Evolutionary conservation across 2,113 vertebrate species (phyloP), one percentile per base, ranked within the genome.

Genomic region (Malurus alboscapulatus): DNA sequence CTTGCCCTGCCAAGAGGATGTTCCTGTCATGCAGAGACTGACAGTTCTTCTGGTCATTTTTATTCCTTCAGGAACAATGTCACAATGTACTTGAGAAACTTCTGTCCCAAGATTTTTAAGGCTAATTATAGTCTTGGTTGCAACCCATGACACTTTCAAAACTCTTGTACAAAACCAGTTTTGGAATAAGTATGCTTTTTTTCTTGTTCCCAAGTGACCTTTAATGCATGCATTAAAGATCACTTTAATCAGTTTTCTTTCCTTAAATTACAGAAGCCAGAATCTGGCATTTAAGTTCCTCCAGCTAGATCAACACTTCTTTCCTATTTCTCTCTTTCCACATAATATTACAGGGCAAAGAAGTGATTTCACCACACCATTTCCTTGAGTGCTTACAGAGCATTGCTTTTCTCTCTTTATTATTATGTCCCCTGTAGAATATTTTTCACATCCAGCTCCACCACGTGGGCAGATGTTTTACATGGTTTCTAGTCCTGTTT

Each of bases 51-150:
- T 61, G 44, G 55, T 9, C 50, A 10, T 36, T 78, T 83, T 59
- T 36, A 59, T 47, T 92, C 66, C 45, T 87, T 77, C 42, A 53
- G 71, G 86, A 91, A 87, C 51, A 44, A 80, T 65, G 66, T 84
- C 68, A 94, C 72, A 57, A 71, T 47, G 50, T 69, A 44, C 90
- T 81, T 45, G 25, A 95, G 78, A 89, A 95, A 95, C 53, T 89
- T 73, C 68, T 47, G 65, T 61, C 63, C 78, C 57, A 73, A 90
- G 71, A 74, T 79, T 87, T 91, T 78, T 44, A 69, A 54, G 67
- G 50, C 59, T 87, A 87, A 87, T 89, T 77, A 86, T 38, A 94
- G 68, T 53, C 62, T 34, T 57, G 12, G 18, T 66, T 82, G 65
- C 59, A 87, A 74, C 10, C n/a, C n/a, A 12, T 7, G n/a, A 44